phyloP scores from a whole-genome alignment of 2,113 vertebrate genomes.

The Oplegnathus fasciatus region DNA sequence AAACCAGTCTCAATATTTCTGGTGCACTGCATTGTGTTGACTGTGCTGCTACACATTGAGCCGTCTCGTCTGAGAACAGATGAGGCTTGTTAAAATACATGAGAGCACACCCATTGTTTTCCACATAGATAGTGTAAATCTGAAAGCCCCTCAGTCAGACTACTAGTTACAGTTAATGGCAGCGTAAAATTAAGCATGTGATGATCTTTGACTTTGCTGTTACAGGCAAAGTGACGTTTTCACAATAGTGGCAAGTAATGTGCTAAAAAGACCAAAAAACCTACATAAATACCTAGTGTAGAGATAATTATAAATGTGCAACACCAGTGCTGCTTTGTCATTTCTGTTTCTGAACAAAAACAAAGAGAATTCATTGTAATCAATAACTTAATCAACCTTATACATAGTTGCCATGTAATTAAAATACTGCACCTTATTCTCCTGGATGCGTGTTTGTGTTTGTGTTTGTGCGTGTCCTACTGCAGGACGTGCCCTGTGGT shows the following conservation, averaged over 20 bases:
- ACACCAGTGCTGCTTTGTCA: no score
- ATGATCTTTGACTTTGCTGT: neutral
- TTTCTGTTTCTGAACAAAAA: no score
- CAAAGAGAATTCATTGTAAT: no score
- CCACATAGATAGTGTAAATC: neutral
- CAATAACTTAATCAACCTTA: no score
- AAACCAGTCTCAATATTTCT: neutral
- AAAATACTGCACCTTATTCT: neutral
- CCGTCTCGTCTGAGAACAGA: no score
- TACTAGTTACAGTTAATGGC: neutral
- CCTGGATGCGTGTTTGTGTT: neutral
- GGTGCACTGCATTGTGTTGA: neutral
- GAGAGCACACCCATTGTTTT: neutral
- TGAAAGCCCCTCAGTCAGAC: neutral
- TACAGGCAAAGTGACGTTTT: neutral
- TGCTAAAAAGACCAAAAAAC: neutral
- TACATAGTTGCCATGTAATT: neutral
- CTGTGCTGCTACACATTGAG: no score
- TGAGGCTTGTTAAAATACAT: neutral
- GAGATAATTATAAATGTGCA: neutral
- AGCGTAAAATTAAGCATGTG: neutral
- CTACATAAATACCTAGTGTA: neutral
- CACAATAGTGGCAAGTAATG: neutral
- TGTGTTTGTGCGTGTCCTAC: conserved; percentile 4
- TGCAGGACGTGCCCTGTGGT: conserved; percentile 86